Evolutionary conservation across 2,888 invertebrate genomes (phyloP), one percentile per base, ranked within the genome.

Genomic region (Euzophera pinguis): DNA sequence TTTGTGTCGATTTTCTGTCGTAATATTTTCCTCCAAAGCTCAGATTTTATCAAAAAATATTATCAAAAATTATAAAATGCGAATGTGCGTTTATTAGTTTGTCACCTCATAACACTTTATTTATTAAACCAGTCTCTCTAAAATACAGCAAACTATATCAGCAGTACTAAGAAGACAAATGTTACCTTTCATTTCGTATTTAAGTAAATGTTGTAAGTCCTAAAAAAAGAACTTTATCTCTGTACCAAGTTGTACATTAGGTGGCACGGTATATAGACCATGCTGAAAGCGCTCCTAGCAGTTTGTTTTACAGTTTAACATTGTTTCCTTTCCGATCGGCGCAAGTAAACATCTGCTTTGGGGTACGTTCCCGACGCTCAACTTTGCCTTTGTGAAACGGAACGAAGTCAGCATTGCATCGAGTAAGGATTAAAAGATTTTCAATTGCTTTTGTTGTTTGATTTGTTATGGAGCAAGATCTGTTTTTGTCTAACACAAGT

Each of bases 271-370:
- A 60, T 60, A 67, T 10, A 22, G 57, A 67, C 57, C 68, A 71
- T 65, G 63, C 63, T 67, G 67, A 73, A 71, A 79, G 69, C 65
- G 74, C 77, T 75, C 67, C 63, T 64, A 74, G 79, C 72, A 75
- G 75, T 80, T 81, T 82, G 81, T 84, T 83, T 80, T 79, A 78
- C 73, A 83, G 78, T 83, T 84, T 78, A 81, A 84, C 81, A 81
- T 82, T 84, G 82, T 87, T 85, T 80, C 72, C 75, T 78, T 81
- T 84, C 78, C 78, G 78, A 82, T 84, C 81, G 76, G 73, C 72
- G 67, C 67, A 73, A 68, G 71, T 66, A 69, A 75, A 81, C 75
- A 73, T 81, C 76, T 80, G 75, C 77, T 78, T 75, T 78, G 73
- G 72, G 71, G 65, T 68, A 65, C 60, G 60, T 59, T 60, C 63